Evolutionary conservation across 2,888 invertebrate genomes (phyloP).

Genomic region (Kryphioiulus occultus): DNA sequence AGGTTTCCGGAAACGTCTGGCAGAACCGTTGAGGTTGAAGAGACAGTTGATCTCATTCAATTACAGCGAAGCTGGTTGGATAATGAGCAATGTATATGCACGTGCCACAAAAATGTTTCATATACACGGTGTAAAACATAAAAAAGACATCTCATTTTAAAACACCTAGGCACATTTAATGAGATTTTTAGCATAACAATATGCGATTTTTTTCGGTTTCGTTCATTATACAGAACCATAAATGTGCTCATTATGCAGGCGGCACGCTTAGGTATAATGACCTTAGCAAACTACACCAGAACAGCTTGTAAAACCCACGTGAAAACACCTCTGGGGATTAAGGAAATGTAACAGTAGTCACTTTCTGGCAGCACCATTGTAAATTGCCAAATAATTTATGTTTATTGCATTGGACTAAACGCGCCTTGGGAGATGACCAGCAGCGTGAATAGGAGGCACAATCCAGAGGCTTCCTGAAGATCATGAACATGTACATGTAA

Average conservation of each 20-base stretch:
- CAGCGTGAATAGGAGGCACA: too few species aligned
- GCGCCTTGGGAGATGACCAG: too few species aligned
- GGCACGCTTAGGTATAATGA: background rate
- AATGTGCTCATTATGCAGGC: background rate
- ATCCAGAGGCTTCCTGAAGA: too few species aligned
- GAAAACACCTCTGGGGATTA: too few species aligned
- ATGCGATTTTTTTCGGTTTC: background rate
- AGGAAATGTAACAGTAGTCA: too few species aligned
- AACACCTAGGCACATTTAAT: background rate
- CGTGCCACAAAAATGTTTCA: background rate
- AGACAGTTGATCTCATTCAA: slow-evolving; percentile 35
- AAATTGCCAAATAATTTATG: too few species aligned
- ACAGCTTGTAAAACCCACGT: too few species aligned
- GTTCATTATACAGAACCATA: background rate
- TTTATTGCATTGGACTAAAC: too few species aligned
- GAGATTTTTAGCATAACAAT: background rate
- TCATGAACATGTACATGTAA: too few species aligned
- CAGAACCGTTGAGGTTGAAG: background rate
- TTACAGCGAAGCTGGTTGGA: background rate
- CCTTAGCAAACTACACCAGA: background rate
- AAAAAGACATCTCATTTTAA: background rate
- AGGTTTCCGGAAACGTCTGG: slow-evolving; percentile 27
- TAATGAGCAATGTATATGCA: slow-evolving; percentile 28
- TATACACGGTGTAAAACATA: background rate
- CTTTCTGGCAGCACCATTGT: too few species aligned